Evolutionary conservation across 2,797 vertebrate genomes (phyloP).

Genomic region (Sebastes flavidus): DNA sequence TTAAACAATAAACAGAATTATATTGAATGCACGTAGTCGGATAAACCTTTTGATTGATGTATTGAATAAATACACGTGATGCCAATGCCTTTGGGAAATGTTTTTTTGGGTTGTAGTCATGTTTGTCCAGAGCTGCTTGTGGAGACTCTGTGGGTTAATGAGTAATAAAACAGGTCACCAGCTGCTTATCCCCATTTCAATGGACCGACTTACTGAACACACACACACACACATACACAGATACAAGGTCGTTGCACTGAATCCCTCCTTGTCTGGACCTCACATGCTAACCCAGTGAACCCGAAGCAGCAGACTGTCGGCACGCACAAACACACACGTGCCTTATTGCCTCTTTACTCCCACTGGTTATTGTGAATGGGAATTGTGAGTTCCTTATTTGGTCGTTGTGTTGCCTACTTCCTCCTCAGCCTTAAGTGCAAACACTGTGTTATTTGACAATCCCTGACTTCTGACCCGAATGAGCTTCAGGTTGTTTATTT

Average conservation of each 20-base stretch:
- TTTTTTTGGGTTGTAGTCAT: constrained; percentile 23
- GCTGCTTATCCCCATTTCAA: constrained; percentile 48
- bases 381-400: constrained; percentile 26
- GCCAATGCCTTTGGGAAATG: not conserved
- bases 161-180: constrained; percentile 60
- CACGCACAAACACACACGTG: not conserved
- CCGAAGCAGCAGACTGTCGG: not conserved
- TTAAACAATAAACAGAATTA: not conserved
- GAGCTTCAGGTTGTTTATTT: not conserved
- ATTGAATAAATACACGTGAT: not conserved
- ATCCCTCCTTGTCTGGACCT: constrained; percentile 7
- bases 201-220: constrained; percentile 21
- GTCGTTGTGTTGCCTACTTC: constrained; percentile 13
- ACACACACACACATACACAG: constrained; percentile 13
- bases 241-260: constrained; percentile 18
- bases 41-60: not conserved
- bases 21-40: not conserved
- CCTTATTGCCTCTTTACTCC: constrained; percentile 8
- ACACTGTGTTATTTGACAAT: not conserved
- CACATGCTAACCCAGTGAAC: constrained; percentile 8
- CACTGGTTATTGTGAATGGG: constrained; percentile 4
- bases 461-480: not conserved
- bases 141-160: constrained; percentile 63
- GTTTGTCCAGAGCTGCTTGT: constrained; percentile 49
- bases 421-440: constrained; percentile 4